Evolutionary conservation across 2,113 vertebrate species (phyloP), one percentile per base, ranked within the genome.

Genomic region (Rhizomys pruinosus): DNA sequence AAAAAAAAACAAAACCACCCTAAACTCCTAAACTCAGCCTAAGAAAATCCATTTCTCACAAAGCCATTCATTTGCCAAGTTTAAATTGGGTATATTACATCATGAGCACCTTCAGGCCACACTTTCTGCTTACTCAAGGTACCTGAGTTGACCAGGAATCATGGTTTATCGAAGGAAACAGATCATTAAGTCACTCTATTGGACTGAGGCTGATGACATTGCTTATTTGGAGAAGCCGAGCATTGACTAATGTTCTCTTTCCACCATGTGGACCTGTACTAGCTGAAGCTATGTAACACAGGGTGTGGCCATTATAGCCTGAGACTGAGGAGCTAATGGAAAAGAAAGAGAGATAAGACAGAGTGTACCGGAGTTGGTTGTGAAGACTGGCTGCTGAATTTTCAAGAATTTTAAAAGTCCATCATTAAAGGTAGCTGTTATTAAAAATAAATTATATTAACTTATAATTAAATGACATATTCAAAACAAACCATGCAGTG

Each of bases 21-120:
- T 69, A 95, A 94, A 79, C 73, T 96, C 93, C 85, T 91, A 84
- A 96, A 95, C 93, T 86, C 76, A 25, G 86, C 86, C 92, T 95
- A 94, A 96, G 95, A 97, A 97, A 97, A 94, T 91, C 88, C 89
- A 96, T 96, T 97, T 95, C 92, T 97, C 94, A 92, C 89, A 96
- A 95, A 92, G 96, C 90, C 94, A 88, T 92, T 80, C 0, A 0
- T 66, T 93, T 94, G 96, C 96, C 96, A 97, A 97, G 92, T 97
- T 96, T 96, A 96, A 96, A 92, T 79, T 64, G 88, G 92, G 90
- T 71, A 57, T 80, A 95, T 97, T 80, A 97, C 94, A 95, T 97
- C 95, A 96, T 55, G 89, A 86, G 89, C 1, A n/a, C 88, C 94
- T 95, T 57, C 52, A 4, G 93, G 68, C 55, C 74, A 52, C 42